Conservation (phyloP, 64 coral and sea anemone genomes). For the Dendronephthya gigantea region DNA sequence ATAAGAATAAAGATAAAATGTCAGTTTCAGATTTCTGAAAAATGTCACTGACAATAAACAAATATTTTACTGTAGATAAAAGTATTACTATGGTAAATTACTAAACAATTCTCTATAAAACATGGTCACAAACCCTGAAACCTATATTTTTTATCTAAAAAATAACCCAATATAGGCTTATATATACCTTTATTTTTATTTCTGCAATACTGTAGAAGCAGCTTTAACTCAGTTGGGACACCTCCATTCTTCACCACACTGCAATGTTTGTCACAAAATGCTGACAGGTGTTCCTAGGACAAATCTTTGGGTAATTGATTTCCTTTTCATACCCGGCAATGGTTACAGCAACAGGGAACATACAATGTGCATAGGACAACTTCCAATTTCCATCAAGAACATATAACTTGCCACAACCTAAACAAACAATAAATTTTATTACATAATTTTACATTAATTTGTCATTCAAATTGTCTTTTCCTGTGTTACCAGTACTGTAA, state of each 20-base stretch:
- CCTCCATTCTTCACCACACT: conserved; percentile 14
- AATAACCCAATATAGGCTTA: too few relatives aligned
- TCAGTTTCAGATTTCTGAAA: too few relatives aligned
- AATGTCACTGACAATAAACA: too few relatives aligned
- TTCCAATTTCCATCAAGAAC: conserved; percentile 51
- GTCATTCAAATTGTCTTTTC: not conserved
- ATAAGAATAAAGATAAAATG: too few relatives aligned
- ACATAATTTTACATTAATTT: too few relatives aligned
- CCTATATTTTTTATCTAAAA: too few relatives aligned
- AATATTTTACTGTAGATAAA: too few relatives aligned
- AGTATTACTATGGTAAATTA: too few relatives aligned
- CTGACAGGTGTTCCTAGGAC: conserved; percentile 29
- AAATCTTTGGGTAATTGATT: conserved; percentile 29
- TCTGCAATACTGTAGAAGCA: conserved; percentile 15
- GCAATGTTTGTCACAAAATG: conserved; percentile 21
- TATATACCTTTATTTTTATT: conserved; percentile 37
- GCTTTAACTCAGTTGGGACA: conserved; percentile 6
- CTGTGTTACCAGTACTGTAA: too few relatives aligned
- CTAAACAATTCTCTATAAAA: too few relatives aligned
- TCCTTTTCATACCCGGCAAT: conserved; percentile 20
- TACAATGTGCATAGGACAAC: conserved; percentile 43
- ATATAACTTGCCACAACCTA: conserved; percentile 45
- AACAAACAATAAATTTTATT: too few relatives aligned
- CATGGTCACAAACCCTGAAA: too few relatives aligned
- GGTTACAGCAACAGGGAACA: conserved; percentile 37